Evolutionary conservation across 2,888 invertebrate species (phyloP), one percentile per base, ranked within the genome.

Genomic region (Eupithecia centaureata): DNA sequence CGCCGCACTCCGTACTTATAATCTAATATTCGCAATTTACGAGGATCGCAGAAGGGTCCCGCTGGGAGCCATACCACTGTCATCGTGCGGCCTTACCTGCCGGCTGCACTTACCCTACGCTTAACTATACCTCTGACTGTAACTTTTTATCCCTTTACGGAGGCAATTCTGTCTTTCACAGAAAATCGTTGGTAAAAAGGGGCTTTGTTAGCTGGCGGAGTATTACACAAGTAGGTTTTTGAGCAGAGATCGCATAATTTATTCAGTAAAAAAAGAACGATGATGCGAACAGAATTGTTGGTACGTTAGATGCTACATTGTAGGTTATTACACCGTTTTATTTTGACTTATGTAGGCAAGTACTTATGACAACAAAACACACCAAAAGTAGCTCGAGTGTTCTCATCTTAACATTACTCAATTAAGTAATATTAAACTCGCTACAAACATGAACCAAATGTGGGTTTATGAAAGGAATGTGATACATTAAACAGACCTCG

Each of bases 11-110:
- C 88, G 89, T 88, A 91, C 91, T 92, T 92, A 92, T 92, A 91
- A 92, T 92, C 91, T 92, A 92, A 92, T 92, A 92, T 92, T 91
- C 90, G 90, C 91, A 92, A 92, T 92, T 92, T 91, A 92, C 90
- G 91, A 88, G 91, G 90, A 90, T 91, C 91, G 87, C 87, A 83
- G 84, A 82, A 86, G 84, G 82, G 86, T 84, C 81, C 92, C 90
- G 79, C 79, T 73, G 92, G 92, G 91, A 90, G 84, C 85, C 83
- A 82, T 91, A 87, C 85, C 81, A 84, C 91, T 92, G 92, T 92
- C 91, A 91, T 90, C 92, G 86, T 86, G 83, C 82, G 81, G 73
- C 78, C 85, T 84, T 88, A 88, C 90, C 89, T 89, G 87, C 88
- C 86, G 83, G 79, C 77, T 87, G 89, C 91, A 91, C 85, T 90